phyloP scores from a whole-genome alignment of 2,797 vertebrate species.

The Agapornis canus region DNA sequence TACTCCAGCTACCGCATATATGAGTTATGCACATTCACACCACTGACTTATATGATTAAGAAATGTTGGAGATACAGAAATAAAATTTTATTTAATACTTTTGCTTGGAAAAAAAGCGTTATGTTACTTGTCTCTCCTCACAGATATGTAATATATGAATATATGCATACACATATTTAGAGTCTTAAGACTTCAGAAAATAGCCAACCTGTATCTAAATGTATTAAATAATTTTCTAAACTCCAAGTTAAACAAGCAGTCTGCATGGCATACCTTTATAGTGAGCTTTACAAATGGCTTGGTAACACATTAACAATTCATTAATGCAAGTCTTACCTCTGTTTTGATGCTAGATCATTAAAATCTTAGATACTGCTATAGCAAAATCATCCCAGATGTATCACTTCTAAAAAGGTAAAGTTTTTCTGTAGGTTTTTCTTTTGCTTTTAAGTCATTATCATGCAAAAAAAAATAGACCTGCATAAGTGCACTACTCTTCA shows the following conservation, averaged over 20 bases:
- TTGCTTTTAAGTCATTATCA: conserved; percentile 42
- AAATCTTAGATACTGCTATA: conserved; percentile 63
- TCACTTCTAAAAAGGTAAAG: conserved; percentile 48
- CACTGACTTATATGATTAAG: not conserved
- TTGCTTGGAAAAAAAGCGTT: not conserved
- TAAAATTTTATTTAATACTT: not conserved
- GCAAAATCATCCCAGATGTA: conserved; percentile 53
- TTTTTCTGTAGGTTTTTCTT: conserved; percentile 63
- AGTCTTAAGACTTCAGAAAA: not conserved
- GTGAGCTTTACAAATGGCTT: conserved; percentile 50
- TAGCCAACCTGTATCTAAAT: not conserved
- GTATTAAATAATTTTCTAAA: not conserved
- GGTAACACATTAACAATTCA: conserved; percentile 12
- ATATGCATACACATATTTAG: not conserved
- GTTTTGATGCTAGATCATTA: conserved; percentile 65
- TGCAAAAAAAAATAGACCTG: conserved; percentile 43
- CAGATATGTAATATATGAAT: not conserved
- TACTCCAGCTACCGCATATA: not conserved
- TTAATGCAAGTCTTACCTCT: conserved; percentile 65
- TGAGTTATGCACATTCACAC: not conserved
- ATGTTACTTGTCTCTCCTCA: not conserved
- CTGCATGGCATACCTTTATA: not conserved
- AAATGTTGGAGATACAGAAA: not conserved
- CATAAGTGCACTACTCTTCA: conserved; percentile 26
- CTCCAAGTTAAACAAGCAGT: conserved; percentile 4